Evolutionary conservation across 2,797 vertebrate species (phyloP).

Genomic region (Sandelia bainsii): DNA sequence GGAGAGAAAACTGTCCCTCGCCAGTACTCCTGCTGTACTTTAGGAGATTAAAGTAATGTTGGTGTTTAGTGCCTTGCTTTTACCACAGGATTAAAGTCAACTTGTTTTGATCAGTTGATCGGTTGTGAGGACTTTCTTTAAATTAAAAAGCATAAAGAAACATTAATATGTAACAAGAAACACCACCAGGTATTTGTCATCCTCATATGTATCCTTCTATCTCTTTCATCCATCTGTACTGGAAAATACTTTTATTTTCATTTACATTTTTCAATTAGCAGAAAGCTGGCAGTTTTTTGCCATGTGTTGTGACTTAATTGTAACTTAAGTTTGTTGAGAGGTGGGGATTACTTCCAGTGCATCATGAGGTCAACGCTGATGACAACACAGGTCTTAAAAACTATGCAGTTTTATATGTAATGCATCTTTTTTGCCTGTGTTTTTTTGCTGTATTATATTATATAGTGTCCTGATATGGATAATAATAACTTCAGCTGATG

Average conservation of each 20-base stretch:
- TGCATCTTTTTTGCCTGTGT: too few species aligned
- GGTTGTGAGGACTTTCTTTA: background rate
- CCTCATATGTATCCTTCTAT: background rate
- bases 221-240: too few species aligned
- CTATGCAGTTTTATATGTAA: too few species aligned
- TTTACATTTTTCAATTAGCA: background rate
- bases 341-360: too few species aligned
- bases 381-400: too few species aligned
- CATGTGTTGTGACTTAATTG: too few species aligned
- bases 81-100: background rate
- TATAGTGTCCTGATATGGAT: too few species aligned
- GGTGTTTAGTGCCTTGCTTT: constrained; percentile 1
- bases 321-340: too few species aligned
- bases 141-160: background rate
- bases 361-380: too few species aligned
- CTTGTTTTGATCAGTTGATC: background rate
- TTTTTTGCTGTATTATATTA: too few species aligned
- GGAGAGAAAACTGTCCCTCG: constrained; percentile 4
- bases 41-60: background rate
- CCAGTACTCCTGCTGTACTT: background rate
- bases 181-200: background rate
- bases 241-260: background rate
- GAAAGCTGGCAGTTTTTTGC: too few species aligned
- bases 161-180: background rate
- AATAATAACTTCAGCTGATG: background rate